Evolutionary conservation across 2,113 vertebrate genomes (phyloP), one percentile per base, ranked within the genome.

Genomic region (Eubucco bourcierii): DNA sequence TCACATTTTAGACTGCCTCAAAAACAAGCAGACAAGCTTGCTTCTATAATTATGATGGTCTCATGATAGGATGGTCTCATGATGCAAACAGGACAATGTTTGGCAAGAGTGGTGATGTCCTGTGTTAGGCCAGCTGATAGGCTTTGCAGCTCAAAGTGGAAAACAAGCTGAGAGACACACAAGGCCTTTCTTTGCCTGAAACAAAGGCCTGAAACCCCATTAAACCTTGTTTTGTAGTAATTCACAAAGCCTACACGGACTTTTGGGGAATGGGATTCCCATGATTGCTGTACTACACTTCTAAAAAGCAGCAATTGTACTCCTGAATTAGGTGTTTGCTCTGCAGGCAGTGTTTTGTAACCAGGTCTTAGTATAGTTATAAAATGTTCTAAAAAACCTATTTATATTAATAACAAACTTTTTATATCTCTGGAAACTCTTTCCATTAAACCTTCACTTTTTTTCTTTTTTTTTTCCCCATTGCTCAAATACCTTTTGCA

Each of bases 1-100:
- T 93, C 87, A 31, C 61, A 87, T 90, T 87, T 91, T 61, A 61
- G 91, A 27, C 72, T 78, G 15, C 50, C 37, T 93, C 80, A 77
- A 68, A 77, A 93, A 53, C 87, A 82, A 84, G 81, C 82, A 87
- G 91, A 92, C 93, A 95, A 74, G 68, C 87, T 77, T 6, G 37
- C 87, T 93, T 91, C 91, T 93, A 2, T 94, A 71, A 90, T 56
- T 93, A 15, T 80, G 93, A 74, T 74, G 73, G 94, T 95, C 94
- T 95, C 91, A 90, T 94, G 95, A 96, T 90, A 34, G 13, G 3
- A 41, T n/a, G 63, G 95, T 95, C 95, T 95, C 75, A 85, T 95
- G 94, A 91, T 78, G 58, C 70, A 37, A 41, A 31, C 65, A 29
- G 92, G 82, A 91, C 93, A 94, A 83, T 94, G 85, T 93, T 95